Conservation (phyloP, 1,140 invertebrate species). For the Luehdorfia chinensis region DNA sequence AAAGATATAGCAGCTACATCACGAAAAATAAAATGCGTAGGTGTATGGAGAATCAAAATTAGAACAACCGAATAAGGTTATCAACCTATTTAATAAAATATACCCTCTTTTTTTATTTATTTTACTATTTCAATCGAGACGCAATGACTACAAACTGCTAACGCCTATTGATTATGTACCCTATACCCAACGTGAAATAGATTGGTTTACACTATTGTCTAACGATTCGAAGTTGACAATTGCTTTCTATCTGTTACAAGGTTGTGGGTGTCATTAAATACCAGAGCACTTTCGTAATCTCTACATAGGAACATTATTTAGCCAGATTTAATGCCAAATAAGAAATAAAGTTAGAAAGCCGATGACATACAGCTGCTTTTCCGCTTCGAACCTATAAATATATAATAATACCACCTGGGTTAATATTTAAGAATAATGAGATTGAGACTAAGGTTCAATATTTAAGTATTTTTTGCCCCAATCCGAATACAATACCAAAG, state of each 20-base stretch:
- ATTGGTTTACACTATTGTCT: constrained; percentile 57
- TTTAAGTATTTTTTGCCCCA: constrained; percentile 49
- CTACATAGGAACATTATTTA: constrained; percentile 53
- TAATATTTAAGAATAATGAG: no score
- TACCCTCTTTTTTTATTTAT: not conserved
- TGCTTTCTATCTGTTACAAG: constrained; percentile 71
- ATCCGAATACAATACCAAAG: constrained; percentile 59
- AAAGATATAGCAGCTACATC: not conserved
- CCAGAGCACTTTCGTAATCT: constrained; percentile 63
- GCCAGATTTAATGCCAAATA: constrained; percentile 61
- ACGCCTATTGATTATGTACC: constrained; percentile 19
- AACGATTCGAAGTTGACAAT: constrained; percentile 42
- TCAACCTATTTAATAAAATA: no score
- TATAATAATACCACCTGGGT: constrained; percentile 54
- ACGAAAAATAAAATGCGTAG: constrained; percentile 8
- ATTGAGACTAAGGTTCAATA: no score
- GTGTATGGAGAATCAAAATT: constrained; percentile 4
- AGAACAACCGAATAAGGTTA: not conserved
- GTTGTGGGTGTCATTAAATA: constrained; percentile 64
- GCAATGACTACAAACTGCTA: constrained; percentile 1
- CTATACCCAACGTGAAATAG: constrained; percentile 42
- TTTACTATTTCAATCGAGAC: not conserved
- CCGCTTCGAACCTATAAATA: constrained; percentile 67
- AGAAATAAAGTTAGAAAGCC: constrained; percentile 50
- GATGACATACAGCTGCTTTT: constrained; percentile 68